phyloP scores from a whole-genome alignment of 2,888 invertebrate species.

The Allolobophora icterica region DNA sequence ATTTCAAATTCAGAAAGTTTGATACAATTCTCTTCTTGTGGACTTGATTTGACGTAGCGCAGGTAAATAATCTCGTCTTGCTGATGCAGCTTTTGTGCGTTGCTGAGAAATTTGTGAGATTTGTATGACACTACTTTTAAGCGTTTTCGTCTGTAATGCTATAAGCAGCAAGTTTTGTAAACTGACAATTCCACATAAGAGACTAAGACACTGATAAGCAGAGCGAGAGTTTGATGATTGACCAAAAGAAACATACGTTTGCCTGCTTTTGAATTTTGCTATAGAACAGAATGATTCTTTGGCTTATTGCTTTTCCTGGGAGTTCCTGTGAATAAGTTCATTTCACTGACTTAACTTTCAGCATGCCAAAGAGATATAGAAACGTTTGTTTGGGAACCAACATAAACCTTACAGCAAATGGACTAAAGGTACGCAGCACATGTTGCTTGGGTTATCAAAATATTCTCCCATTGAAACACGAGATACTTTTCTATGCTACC shows the following conservation, averaged over 20 bases:
- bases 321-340: background rate
- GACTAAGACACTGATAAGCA: background rate
- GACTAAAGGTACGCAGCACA: background rate
- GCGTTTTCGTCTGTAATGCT: background rate
- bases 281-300: background rate
- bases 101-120: background rate
- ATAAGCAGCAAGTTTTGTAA: no score
- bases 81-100: background rate
- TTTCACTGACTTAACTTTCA: background rate
- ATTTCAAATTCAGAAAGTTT: background rate
- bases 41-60: conserved; percentile 17
- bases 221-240: background rate
- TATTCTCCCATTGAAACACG: background rate
- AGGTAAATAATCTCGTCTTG: background rate
- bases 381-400: background rate
- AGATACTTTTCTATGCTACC: no score
- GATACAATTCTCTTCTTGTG: background rate
- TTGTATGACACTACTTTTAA: background rate
- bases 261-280: background rate
- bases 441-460: background rate
- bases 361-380: background rate
- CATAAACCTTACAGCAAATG: background rate
- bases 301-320: background rate
- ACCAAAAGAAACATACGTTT: background rate
- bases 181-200: background rate